Evolutionary conservation across 1,140 invertebrate genomes (phyloP).

Genomic region (Bemisia tabaci): DNA sequence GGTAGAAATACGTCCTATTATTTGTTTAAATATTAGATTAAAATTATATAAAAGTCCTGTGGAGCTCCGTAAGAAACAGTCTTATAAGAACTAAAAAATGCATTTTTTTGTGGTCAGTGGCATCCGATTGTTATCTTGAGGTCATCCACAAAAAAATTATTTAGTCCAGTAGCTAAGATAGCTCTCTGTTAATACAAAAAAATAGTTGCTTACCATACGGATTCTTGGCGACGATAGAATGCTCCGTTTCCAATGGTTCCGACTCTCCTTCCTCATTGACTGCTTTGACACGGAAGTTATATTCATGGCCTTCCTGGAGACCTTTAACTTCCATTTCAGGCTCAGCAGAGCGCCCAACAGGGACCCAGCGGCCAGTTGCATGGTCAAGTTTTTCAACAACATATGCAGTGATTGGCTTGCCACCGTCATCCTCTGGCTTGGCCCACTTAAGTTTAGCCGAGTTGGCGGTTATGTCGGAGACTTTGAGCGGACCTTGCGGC

Average conservation of each 20-base stretch:
- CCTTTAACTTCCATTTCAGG: conserved; percentile 85
- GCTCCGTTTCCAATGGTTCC: conserved; percentile 81
- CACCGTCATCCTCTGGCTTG: conserved; percentile 96
- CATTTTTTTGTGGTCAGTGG: too few species aligned
- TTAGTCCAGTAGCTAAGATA: too few species aligned
- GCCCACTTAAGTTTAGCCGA: conserved; percentile 90
- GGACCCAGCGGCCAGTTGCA: conserved; percentile 83
- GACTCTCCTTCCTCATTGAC: conserved; percentile 96
- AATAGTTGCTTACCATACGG: conserved; percentile 56
- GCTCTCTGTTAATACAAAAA: too few species aligned
- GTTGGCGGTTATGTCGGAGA: conserved; percentile 82
- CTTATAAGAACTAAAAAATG: too few species aligned
- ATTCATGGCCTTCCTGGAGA: conserved; percentile 84
- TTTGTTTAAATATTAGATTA: too few species aligned
- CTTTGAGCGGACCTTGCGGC: conserved; percentile 81
- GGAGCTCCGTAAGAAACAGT: too few species aligned
- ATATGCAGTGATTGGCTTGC: conserved; percentile 89
- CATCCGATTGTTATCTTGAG: too few species aligned
- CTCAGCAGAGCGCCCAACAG: conserved; percentile 68
- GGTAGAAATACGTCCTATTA: too few species aligned
- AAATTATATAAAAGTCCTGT: too few species aligned
- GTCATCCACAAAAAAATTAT: too few species aligned
- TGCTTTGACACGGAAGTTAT: conserved; percentile 94
- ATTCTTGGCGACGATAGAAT: conserved; percentile 78
- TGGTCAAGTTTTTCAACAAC: conserved; percentile 94